Evolutionary conservation across 2,797 vertebrate species (phyloP).

Genomic region (Diglossa cyanea): DNA sequence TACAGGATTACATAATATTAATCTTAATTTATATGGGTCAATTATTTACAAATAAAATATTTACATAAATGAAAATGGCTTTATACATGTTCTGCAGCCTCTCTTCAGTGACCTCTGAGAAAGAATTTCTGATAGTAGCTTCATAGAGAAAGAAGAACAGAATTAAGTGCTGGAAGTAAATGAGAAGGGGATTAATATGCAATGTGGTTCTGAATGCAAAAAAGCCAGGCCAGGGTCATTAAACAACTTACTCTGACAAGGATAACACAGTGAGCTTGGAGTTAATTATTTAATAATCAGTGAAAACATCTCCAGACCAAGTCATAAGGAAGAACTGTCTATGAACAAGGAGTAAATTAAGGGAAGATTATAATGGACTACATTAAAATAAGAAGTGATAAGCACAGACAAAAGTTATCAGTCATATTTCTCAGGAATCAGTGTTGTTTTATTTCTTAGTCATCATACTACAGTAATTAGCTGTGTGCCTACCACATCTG

Average conservation of each 20-base stretch:
- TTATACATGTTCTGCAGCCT: neutral
- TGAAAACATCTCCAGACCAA: neutral
- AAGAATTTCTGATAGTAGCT: constrained; percentile 4
- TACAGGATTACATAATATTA: neutral
- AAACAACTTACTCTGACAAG: neutral
- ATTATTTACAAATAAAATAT: constrained; percentile 9
- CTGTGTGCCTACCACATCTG: neutral
- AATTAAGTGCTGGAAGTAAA: neutral
- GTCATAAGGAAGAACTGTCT: neutral
- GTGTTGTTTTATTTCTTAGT: neutral
- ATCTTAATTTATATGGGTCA: neutral
- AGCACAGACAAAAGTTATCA: neutral
- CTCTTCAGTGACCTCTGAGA: constrained; percentile 7
- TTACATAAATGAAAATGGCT: neutral
- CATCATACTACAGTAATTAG: neutral
- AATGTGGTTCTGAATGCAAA: neutral
- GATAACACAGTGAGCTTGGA: neutral
- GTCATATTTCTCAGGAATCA: neutral
- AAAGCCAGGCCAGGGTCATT: neutral
- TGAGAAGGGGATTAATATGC: neutral
- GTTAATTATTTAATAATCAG: neutral
- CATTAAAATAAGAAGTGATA: neutral
- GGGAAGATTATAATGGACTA: neutral
- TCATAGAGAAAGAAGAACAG: neutral
- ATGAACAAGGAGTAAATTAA: neutral